Conservation (phyloP, 2,888 invertebrate genomes). For the Gari tellinella region DNA sequence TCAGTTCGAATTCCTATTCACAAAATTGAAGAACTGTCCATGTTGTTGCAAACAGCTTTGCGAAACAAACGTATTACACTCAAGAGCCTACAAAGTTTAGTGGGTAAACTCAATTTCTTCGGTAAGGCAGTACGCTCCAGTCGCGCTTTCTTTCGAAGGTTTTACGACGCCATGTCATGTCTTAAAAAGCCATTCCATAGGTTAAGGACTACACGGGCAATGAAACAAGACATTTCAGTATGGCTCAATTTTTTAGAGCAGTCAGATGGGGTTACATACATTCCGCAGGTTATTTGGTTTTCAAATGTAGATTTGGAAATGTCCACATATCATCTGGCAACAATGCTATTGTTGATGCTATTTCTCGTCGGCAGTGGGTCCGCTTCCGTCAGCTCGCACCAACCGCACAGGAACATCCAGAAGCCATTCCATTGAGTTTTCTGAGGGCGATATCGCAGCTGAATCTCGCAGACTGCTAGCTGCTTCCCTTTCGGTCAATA, state of each 20-base stretch:
- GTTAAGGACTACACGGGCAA: background rate
- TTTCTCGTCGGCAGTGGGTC: slow-evolving; percentile 21
- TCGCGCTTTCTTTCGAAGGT: slow-evolving; percentile 28
- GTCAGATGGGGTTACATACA: background rate
- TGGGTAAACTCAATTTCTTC: slow-evolving; percentile 24
- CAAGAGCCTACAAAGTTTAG: background rate
- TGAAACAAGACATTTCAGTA: background rate
- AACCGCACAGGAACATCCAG: background rate
- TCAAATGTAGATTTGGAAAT: slow-evolving; percentile 21
- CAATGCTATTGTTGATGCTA: slow-evolving; percentile 20
- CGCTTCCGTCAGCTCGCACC: background rate
- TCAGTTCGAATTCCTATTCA: slow-evolving; percentile 12
- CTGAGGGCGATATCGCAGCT: background rate
- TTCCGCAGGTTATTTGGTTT: background rate
- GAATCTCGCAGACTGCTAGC: background rate
- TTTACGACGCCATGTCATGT: slow-evolving; percentile 17
- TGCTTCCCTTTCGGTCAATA: background rate
- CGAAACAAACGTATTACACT: background rate
- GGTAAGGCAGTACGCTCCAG: slow-evolving; percentile 30
- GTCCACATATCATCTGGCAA: slow-evolving; percentile 8
- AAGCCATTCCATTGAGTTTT: background rate
- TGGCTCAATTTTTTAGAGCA: background rate
- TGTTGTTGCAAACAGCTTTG: background rate
- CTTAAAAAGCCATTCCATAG: background rate
- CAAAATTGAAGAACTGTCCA: slow-evolving; percentile 4